Conservation (phyloP, 2,113 vertebrate genomes). For the Setophaga coronata region DNA sequence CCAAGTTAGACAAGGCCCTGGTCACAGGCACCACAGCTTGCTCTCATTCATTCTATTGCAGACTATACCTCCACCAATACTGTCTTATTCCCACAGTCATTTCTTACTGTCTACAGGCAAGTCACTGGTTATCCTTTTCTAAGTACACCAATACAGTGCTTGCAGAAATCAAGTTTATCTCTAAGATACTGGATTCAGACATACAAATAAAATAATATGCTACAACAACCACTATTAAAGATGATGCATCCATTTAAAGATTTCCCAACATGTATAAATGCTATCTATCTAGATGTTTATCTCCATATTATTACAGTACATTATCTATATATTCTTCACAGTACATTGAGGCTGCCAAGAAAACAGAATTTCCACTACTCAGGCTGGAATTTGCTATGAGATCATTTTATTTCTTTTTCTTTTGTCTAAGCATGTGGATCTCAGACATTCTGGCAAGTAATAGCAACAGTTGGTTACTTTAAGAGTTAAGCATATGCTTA, state of each 20-base stretch:
- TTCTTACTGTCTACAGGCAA: background rate
- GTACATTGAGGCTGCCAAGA: background rate
- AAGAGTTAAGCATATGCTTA: background rate
- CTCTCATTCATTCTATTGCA: background rate
- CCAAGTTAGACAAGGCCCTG: background rate
- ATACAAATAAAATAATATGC: constrained; percentile 3
- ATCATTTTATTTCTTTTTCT: background rate
- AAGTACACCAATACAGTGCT: constrained; percentile 6
- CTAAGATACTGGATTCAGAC: constrained; percentile 31
- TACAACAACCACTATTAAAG: constrained; percentile 11
- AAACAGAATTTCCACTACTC: background rate
- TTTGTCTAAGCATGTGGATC: background rate
- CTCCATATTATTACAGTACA: background rate
- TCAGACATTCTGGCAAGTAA: background rate
- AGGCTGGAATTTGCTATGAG: background rate
- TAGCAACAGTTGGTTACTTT: background rate
- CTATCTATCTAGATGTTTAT: background rate
- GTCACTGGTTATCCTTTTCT: background rate
- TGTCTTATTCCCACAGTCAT: background rate
- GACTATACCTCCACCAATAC: background rate
- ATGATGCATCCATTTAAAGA: background rate
- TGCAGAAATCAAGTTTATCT: constrained; percentile 46
- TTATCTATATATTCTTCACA: background rate
- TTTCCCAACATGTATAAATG: background rate
- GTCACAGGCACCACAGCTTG: background rate